Evolutionary conservation across 2,113 vertebrate species (phyloP).

Genomic region (Agelaius tricolor): DNA sequence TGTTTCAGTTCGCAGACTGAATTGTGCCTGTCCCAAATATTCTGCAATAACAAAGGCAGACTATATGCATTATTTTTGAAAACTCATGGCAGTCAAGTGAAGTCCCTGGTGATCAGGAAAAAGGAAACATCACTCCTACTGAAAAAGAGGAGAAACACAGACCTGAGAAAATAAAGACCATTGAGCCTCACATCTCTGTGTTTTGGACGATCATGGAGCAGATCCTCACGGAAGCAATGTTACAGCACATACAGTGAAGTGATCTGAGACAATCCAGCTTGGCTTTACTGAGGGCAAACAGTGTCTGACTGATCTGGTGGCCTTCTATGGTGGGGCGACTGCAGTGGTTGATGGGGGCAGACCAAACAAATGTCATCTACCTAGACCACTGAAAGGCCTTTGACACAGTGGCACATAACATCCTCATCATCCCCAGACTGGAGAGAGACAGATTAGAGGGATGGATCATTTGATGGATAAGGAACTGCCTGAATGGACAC

Average conservation of each 20-base stretch:
- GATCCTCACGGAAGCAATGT: not conserved
- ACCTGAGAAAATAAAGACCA: not conserved
- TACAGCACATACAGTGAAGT: fast-evolving
- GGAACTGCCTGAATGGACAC: not conserved
- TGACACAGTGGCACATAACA: not conserved
- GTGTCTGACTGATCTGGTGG: not conserved
- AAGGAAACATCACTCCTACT: not conserved
- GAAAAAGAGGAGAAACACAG: not conserved
- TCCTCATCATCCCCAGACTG: not conserved
- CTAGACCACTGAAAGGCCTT: not conserved
- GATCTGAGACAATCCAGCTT: not conserved
- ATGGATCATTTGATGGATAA: not conserved
- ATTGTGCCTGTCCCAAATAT: not conserved
- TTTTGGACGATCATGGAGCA: not conserved
- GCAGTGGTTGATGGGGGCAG: not conserved
- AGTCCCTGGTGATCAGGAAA: not conserved
- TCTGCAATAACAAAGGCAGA: not conserved
- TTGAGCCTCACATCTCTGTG: not conserved
- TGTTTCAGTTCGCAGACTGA: not conserved
- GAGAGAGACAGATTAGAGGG: not conserved
- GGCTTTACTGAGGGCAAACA: not conserved
- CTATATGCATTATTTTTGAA: not conserved
- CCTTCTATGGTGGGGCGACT: not conserved
- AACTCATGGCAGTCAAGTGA: not conserved
- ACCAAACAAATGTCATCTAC: not conserved